Conservation (phyloP, 1,140 invertebrate genomes). For the Hestina assimilis region DNA sequence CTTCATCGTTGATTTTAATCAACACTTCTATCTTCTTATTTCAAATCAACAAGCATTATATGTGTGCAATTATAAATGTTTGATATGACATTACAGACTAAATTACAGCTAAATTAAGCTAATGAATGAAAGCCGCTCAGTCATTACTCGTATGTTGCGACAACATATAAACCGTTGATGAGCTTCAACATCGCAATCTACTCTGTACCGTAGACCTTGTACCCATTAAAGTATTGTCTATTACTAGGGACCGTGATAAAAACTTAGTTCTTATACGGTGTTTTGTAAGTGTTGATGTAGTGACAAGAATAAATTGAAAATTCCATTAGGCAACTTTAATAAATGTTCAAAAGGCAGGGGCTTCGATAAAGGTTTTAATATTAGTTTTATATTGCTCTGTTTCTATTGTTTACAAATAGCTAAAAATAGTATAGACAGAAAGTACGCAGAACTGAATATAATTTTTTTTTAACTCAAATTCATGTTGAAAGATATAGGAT, state of each 20-base stretch:
- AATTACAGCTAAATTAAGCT: slow-evolving; percentile 52
- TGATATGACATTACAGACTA: slow-evolving; percentile 6
- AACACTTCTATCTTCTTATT: too few species aligned
- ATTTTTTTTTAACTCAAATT: background rate
- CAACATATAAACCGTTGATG: slow-evolving; percentile 31
- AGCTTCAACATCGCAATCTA: slow-evolving; percentile 29
- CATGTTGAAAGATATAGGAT: background rate
- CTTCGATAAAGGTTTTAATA: slow-evolving; percentile 16
- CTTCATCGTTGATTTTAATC: too few species aligned
- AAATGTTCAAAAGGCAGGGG: slow-evolving; percentile 11
- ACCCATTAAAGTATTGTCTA: slow-evolving; percentile 33
- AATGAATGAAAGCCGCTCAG: slow-evolving; percentile 44
- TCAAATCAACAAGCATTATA: too few species aligned
- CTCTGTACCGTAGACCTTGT: slow-evolving; percentile 39
- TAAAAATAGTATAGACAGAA: too few species aligned
- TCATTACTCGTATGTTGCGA: slow-evolving; percentile 41
- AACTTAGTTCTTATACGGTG: slow-evolving; percentile 5
- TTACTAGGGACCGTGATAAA: slow-evolving; percentile 23
- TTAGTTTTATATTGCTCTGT: slow-evolving; percentile 5
- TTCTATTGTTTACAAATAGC: background rate
- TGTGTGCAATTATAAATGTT: slow-evolving; percentile 4
- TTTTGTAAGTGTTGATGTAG: slow-evolving; percentile 19
- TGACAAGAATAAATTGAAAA: slow-evolving; percentile 24
- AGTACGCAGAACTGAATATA: too few species aligned
- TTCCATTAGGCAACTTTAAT: slow-evolving; percentile 16